These are phyloP conservation scores for Gymnothorax reevesii DNA, from an alignment of 2,797 vertebrate genomes.

Conservation along the genomic window DNA sequence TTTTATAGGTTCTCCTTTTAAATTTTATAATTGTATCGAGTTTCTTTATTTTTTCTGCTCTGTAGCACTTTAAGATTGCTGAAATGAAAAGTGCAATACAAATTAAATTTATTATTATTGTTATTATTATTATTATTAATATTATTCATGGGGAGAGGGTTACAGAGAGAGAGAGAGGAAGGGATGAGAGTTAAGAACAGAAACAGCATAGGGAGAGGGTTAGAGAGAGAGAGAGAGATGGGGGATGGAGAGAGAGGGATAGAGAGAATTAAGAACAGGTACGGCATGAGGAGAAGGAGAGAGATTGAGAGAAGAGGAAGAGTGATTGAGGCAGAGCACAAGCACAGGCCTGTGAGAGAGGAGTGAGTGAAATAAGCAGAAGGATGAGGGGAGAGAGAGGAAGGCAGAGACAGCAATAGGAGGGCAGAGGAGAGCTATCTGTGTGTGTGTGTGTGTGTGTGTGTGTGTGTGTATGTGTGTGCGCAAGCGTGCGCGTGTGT, in stretches of 20 bases:
- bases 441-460: neutral
- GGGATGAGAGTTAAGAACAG: neutral
- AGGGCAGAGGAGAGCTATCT: neutral
- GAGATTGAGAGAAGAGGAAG: neutral
- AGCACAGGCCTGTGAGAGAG: slow-evolving; percentile 21
- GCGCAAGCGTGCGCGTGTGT: neutral
- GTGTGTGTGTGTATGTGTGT: neutral
- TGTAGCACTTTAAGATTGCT: too few relatives aligned
- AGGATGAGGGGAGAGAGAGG: neutral
- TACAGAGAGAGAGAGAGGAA: neutral
- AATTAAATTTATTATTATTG: too few relatives aligned
- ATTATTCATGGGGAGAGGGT: too few relatives aligned
- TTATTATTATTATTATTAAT: too few relatives aligned
- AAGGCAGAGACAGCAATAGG: neutral
- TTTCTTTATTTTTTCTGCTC: too few relatives aligned
- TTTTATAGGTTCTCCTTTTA: too few relatives aligned
- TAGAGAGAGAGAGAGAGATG: slow-evolving; percentile 34
- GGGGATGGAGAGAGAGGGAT: slow-evolving; percentile 15
- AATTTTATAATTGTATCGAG: too few relatives aligned
- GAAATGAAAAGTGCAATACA: too few relatives aligned
- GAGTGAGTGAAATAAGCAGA: slow-evolving; percentile 17
- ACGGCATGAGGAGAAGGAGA: neutral
- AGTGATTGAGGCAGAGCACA: neutral
- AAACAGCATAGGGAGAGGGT: slow-evolving; percentile 36
- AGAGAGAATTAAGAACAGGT: neutral